A percentile compares a stretch with the other conserved stretches of the same genome.
These are phyloP conservation scores for Drosophila robusta DNA, from an alignment of 2,888 invertebrate genomes.

Conservation along the genomic window DNA sequence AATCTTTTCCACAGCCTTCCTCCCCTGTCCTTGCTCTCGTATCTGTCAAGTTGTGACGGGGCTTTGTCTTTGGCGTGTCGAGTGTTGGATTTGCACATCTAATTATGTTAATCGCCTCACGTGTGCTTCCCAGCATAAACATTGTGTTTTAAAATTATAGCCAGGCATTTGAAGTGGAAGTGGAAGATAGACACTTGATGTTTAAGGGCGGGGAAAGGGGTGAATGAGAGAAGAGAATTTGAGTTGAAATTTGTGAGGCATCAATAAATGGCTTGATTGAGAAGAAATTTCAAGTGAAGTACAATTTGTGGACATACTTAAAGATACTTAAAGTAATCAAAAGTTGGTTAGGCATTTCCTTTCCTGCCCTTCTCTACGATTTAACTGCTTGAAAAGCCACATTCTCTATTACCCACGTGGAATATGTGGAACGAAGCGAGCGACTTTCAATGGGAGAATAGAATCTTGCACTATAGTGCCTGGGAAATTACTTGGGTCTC, in stretches of 20 bases:
- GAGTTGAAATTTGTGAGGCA: too few species aligned
- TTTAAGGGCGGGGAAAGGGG: too few species aligned
- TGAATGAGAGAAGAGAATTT: not conserved
- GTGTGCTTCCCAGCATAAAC: conserved; percentile 28
- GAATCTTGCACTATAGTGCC: not conserved
- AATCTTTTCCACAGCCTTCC: conserved; percentile 16
- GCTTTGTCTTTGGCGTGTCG: conserved; percentile 33
- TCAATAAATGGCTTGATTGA: not conserved
- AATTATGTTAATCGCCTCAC: conserved; percentile 54
- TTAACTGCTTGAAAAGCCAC: too few species aligned
- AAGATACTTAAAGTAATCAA: too few species aligned
- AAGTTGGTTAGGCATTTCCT: too few species aligned
- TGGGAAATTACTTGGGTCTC: not conserved
- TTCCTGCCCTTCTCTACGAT: too few species aligned
- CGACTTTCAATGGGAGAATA: not conserved
- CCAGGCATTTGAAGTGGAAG: conserved; percentile 16
- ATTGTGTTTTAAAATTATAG: conserved; percentile 21
- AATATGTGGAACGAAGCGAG: not conserved
- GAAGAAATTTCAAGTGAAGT: not conserved
- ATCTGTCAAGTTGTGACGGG: conserved; percentile 29
- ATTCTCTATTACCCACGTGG: not conserved
- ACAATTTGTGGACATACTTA: not conserved
- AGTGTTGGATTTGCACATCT: conserved; percentile 43
- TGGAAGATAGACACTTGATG: conserved; percentile 20
- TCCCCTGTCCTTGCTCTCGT: not conserved